Evolutionary conservation across 2,888 invertebrate genomes (phyloP).

Genomic region (Tenthredo amoena): DNA sequence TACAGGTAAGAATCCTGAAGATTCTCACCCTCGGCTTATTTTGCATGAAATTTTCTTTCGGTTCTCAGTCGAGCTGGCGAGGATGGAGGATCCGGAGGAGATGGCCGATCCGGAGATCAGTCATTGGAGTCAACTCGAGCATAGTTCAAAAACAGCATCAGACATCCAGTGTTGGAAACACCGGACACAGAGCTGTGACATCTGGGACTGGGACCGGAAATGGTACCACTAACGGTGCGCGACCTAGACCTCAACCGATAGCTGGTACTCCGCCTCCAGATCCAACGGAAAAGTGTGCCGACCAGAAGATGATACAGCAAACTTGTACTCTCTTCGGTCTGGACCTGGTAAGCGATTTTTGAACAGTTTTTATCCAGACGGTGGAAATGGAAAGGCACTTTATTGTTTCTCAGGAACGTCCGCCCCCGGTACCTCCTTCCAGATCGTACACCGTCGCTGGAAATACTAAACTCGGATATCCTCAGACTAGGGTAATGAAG

Average conservation of each 20-base stretch:
- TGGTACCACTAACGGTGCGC: conserved; percentile 79
- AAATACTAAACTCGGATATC: conserved; percentile 94
- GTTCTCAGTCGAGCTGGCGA: conserved; percentile 86
- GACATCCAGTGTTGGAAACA: conserved; percentile 62
- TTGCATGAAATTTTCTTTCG: not conserved
- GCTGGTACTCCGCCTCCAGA: conserved; percentile 93
- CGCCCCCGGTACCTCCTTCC: conserved; percentile 95
- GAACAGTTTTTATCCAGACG: conserved; percentile 46
- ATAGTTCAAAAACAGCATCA: conserved; percentile 72
- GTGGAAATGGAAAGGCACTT: conserved; percentile 37
- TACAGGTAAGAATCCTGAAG: conserved; percentile 79
- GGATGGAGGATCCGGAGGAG: conserved; percentile 86
- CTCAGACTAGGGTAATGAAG: conserved; percentile 95
- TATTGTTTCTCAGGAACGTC: conserved; percentile 84
- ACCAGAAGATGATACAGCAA: conserved; percentile 93
- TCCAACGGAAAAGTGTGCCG: conserved; percentile 89
- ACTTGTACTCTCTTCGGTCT: conserved; percentile 94
- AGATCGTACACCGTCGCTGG: conserved; percentile 94
- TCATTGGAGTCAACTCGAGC: conserved; percentile 66
- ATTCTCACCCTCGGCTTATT: no score
- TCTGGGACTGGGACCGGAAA: conserved; percentile 59
- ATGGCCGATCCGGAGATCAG: conserved; percentile 82
- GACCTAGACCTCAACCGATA: conserved; percentile 93
- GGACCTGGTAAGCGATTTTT: conserved; percentile 85
- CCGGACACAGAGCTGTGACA: conserved; percentile 74